phyloP scores from a whole-genome alignment of 2,797 vertebrate species.

The Gastrophryne carolinensis region DNA sequence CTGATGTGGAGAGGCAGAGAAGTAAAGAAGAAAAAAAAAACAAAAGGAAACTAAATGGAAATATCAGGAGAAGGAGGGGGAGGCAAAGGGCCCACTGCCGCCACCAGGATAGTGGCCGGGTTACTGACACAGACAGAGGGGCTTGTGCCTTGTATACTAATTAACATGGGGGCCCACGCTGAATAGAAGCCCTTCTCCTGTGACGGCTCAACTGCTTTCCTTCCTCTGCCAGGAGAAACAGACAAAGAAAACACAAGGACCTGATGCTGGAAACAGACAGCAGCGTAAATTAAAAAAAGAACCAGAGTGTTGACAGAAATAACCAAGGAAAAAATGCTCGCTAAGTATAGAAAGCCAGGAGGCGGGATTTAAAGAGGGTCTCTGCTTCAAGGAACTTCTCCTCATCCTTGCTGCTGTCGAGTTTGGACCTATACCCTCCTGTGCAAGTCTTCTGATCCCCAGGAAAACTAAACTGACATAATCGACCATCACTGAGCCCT shows the following conservation, averaged over 20 bases:
- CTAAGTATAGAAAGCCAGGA: too few species aligned
- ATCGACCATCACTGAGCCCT: too few species aligned
- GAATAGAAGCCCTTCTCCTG: neutral
- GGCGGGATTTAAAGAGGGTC: too few species aligned
- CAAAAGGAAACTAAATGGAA: neutral
- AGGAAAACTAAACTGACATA: too few species aligned
- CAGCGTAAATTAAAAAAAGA: neutral
- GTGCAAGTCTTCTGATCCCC: too few species aligned
- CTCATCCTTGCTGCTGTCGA: too few species aligned
- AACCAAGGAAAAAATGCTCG: neutral
- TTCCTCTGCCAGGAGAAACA: neutral
- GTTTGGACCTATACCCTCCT: too few species aligned
- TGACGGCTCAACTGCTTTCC: neutral
- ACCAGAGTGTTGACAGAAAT: neutral
- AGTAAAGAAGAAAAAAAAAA: neutral
- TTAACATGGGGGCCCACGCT: conserved; percentile 70
- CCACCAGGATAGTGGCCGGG: neutral
- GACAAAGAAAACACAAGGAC: neutral
- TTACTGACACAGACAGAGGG: conserved; percentile 1
- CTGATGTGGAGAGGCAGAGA: neutral
- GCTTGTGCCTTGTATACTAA: conserved; percentile 43
- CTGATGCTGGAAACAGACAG: neutral
- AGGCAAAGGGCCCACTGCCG: neutral
- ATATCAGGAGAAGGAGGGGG: conserved; percentile 4
- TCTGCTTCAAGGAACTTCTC: too few species aligned